These are phyloP conservation scores for Araneus ventricosus DNA, from an alignment of 1,140 invertebrate species.

Conservation along the genomic window DNA sequence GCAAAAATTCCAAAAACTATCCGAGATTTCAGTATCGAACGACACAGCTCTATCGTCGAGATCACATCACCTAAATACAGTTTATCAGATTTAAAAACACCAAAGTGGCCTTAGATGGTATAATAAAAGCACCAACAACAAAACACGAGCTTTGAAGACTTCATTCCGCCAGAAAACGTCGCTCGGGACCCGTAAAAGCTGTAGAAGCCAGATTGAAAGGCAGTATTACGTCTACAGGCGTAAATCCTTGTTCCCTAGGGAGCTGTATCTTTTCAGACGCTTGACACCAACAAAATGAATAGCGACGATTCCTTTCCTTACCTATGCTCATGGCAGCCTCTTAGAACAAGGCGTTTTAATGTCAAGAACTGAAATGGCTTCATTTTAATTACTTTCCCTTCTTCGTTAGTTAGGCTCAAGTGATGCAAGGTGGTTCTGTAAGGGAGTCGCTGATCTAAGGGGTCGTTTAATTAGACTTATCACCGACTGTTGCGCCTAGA, in stretches of 20 bases:
- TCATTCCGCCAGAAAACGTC: background rate
- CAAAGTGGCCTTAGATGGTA: background rate
- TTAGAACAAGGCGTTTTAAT: background rate
- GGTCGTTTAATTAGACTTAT: background rate
- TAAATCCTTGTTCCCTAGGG: constrained; percentile 12
- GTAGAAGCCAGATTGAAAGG: constrained; percentile 40
- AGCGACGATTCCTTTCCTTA: background rate
- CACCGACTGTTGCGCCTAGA: background rate
- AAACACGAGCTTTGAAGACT: constrained; percentile 3
- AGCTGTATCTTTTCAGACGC: constrained; percentile 19
- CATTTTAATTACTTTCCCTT: constrained; percentile 40
- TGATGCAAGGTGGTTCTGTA: background rate
- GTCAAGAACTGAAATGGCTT: constrained; percentile 31
- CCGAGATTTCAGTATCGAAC: background rate
- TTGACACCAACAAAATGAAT: constrained; percentile 20
- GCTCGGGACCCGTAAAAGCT: background rate
- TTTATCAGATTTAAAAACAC: constrained; percentile 25
- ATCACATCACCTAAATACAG: background rate
- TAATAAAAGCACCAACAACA: background rate
- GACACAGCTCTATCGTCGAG: background rate
- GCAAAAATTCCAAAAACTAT: background rate
- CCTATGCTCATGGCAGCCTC: background rate
- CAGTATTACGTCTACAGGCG: constrained; percentile 40
- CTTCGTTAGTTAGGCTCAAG: constrained; percentile 1
- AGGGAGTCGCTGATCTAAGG: background rate